A percentile compares a stretch with the other conserved stretches of the same genome.
These are phyloP conservation scores for Tryphoninae sp. DNA, from an alignment of 2,888 invertebrate species.

Conservation along the genomic window DNA sequence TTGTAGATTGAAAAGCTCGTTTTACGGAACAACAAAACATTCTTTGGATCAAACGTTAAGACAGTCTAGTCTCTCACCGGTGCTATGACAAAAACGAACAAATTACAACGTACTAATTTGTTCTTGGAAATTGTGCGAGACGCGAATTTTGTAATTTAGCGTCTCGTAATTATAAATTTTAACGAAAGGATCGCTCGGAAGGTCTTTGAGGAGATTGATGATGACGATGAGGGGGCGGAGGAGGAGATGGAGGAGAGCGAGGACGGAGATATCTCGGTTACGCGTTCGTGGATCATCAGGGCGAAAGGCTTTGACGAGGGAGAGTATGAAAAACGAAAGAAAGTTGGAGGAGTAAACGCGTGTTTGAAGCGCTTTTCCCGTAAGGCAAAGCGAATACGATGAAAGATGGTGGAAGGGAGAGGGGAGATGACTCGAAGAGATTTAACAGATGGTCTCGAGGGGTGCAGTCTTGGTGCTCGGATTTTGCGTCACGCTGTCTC, in stretches of 20 bases:
- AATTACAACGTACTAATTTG: slow-evolving; percentile 13
- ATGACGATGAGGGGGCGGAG: neutral
- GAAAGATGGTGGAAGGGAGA: neutral
- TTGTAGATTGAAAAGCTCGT: slow-evolving; percentile 37
- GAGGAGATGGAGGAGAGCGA: neutral
- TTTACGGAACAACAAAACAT: slow-evolving; percentile 18
- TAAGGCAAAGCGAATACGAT: neutral
- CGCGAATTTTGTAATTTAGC: slow-evolving; percentile 14
- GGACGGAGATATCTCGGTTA: neutral
- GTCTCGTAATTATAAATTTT: neutral
- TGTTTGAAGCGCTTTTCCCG: neutral
- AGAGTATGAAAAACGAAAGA: neutral
- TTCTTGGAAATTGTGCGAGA: slow-evolving; percentile 10
- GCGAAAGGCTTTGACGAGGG: neutral
- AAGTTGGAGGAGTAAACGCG: neutral
- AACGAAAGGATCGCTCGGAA: neutral
- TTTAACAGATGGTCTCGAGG: slow-evolving; percentile 83
- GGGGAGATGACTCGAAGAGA: slow-evolving; percentile 13
- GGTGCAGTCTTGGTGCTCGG: slow-evolving; percentile 85
- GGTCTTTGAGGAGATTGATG: neutral
- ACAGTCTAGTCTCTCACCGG: slow-evolving; percentile 52
- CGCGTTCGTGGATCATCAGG: neutral
- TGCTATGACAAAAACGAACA: slow-evolving; percentile 21
- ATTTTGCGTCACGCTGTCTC: slow-evolving; percentile 88
- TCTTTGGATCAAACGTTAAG: slow-evolving; percentile 50